These are phyloP conservation scores for Syrmaticus mikado DNA, from an alignment of 2,113 vertebrate genomes.

Conservation along the genomic window DNA sequence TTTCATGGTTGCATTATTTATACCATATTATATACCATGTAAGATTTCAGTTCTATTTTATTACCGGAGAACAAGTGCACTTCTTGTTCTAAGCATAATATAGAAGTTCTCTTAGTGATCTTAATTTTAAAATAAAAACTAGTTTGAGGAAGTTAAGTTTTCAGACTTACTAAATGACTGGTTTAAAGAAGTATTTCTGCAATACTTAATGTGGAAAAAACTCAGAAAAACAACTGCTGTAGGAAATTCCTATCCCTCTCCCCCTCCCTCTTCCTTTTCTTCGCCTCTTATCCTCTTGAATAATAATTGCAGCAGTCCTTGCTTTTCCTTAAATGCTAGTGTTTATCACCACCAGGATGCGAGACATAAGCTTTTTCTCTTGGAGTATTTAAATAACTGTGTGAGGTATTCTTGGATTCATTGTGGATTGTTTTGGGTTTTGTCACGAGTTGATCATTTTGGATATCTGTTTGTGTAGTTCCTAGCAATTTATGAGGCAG, in stretches of 20 bases:
- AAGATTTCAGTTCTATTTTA: neutral
- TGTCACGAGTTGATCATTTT: neutral
- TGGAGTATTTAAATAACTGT: neutral
- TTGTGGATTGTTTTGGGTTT: neutral
- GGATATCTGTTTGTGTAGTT: neutral
- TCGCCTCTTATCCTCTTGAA: neutral
- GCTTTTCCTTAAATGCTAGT: neutral
- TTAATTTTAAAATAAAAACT: constrained; percentile 6
- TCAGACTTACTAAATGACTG: neutral
- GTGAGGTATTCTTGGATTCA: neutral
- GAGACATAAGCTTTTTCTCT: neutral
- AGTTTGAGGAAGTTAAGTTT: neutral
- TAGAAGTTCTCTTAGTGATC: neutral
- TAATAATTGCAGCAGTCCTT: neutral
- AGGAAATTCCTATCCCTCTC: neutral
- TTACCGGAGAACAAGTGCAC: neutral
- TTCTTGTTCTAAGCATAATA: neutral
- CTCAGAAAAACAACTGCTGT: neutral
- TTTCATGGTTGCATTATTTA: neutral
- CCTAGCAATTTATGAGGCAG: neutral
- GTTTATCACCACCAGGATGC: neutral
- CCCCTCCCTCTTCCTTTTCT: neutral
- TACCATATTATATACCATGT: neutral
- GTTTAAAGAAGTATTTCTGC: constrained; percentile 9
- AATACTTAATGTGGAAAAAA: neutral